Percentiles rank a stretch among this genome's conserved stretches.
Conservation (phyloP, 1,140 invertebrate species). For the Mylabris phalerata region DNA sequence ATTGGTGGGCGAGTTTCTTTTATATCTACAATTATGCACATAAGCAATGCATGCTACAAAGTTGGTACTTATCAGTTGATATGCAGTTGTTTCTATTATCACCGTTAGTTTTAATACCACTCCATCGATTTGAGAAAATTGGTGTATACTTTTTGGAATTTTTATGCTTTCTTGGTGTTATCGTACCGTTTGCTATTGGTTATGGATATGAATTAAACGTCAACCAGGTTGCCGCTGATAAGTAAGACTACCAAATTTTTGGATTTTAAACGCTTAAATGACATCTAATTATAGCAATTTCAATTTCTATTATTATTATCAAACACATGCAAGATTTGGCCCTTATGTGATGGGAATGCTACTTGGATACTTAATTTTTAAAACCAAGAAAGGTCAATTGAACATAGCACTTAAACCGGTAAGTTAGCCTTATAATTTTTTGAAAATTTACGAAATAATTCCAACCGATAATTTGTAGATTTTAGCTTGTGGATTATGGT, state of each 20-base stretch:
- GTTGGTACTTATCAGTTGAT: conserved; percentile 40
- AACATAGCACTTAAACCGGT: not conserved
- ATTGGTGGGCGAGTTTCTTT: conserved; percentile 49
- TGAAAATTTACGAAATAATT: no score
- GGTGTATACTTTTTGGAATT: not conserved
- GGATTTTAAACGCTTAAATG: no score
- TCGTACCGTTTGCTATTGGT: not conserved
- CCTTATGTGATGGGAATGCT: conserved; percentile 54
- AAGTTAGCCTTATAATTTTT: not conserved
- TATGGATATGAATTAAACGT: not conserved
- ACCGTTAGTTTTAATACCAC: conserved; percentile 35
- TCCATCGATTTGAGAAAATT: conserved; percentile 7
- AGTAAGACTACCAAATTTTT: not conserved
- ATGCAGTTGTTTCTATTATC: conserved; percentile 38
- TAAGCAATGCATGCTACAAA: conserved; percentile 31
- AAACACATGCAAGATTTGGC: conserved; percentile 43
- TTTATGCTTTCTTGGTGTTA: not conserved
- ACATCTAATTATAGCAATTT: no score
- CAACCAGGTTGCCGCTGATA: no score
- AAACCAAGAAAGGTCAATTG: conserved; percentile 3
- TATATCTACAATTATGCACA: conserved; percentile 45
- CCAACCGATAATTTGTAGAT: not conserved
- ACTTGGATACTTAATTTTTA: conserved; percentile 42
- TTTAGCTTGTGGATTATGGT: conserved; percentile 4
- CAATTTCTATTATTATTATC: conserved; percentile 27